These are phyloP conservation scores for Cherax quadricarinatus DNA, from an alignment of 1,140 invertebrate species.

Conservation along the genomic window DNA sequence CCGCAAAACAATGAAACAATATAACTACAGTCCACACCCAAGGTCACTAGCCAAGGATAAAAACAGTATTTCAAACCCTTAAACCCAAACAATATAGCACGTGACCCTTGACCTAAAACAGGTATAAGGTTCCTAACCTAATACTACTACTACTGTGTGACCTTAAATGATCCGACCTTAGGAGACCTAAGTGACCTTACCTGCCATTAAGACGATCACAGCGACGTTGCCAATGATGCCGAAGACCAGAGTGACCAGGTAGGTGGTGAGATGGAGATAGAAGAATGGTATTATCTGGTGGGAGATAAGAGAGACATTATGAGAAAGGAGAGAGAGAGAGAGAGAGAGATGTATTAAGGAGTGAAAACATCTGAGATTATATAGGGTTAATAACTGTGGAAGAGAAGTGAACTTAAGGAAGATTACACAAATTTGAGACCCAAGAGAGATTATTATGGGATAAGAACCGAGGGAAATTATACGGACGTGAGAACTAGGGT, in stretches of 20 bases:
- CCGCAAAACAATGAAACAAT: too few relatives aligned
- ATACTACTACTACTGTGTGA: background rate
- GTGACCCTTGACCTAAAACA: too few relatives aligned
- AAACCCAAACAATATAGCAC: too few relatives aligned
- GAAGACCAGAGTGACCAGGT: conserved; percentile 39
- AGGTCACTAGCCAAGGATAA: too few relatives aligned
- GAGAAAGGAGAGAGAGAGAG: background rate
- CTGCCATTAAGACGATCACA: conserved; percentile 44
- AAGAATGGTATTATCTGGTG: conserved; percentile 33
- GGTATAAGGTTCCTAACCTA: too few relatives aligned
- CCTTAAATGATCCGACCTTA: background rate
- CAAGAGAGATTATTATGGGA: too few relatives aligned
- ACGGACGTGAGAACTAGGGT: too few relatives aligned
- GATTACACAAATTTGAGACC: too few relatives aligned
- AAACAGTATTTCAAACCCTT: too few relatives aligned
- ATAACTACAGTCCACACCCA: too few relatives aligned
- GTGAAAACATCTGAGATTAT: background rate
- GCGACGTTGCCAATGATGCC: conserved; percentile 42
- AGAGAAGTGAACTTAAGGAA: background rate
- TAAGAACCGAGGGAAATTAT: too few relatives aligned
- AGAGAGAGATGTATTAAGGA: background rate
- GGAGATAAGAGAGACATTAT: background rate
- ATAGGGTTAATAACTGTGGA: background rate
- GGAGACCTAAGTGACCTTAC: background rate
- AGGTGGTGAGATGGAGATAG: conserved; percentile 42